Percentiles rank a stretch among this genome's conserved stretches.
These are phyloP conservation scores for Pardosa pseudoannulata DNA, from an alignment of 2,888 invertebrate species.

Conservation along the genomic window DNA sequence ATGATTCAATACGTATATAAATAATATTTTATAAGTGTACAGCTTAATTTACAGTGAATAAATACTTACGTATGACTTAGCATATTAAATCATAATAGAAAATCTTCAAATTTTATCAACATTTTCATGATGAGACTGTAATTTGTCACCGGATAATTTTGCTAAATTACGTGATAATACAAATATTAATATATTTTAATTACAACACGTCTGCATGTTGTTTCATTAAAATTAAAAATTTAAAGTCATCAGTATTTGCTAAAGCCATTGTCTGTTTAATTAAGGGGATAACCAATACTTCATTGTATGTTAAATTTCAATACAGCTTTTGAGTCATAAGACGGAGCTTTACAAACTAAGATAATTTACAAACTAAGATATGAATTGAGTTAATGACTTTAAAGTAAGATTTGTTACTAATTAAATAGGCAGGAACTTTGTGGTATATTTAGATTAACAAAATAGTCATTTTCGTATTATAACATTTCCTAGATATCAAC, in stretches of 20 bases:
- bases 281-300: slow-evolving; percentile 15
- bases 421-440: not conserved
- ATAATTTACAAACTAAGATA: not conserved
- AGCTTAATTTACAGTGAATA: slow-evolving; percentile 6
- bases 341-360: not conserved
- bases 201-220: too few species aligned
- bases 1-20: slow-evolving; percentile 16
- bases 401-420: too few species aligned
- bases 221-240: not conserved
- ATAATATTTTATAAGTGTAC: slow-evolving; percentile 3
- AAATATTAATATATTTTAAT: too few species aligned
- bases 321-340: not conserved
- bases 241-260: not conserved
- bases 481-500: not conserved
- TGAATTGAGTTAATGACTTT: not conserved
- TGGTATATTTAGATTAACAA: too few species aligned
- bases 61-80: not conserved
- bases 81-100: slow-evolving; percentile 10
- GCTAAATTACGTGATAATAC: too few species aligned
- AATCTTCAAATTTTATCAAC: not conserved
- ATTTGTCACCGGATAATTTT: too few species aligned
- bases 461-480: not conserved
- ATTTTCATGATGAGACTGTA: too few species aligned
- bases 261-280: not conserved
- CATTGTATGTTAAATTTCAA: not conserved